Evolutionary conservation across 1,140 invertebrate species (phyloP).

Genomic region (Drosophila funebris): DNA sequence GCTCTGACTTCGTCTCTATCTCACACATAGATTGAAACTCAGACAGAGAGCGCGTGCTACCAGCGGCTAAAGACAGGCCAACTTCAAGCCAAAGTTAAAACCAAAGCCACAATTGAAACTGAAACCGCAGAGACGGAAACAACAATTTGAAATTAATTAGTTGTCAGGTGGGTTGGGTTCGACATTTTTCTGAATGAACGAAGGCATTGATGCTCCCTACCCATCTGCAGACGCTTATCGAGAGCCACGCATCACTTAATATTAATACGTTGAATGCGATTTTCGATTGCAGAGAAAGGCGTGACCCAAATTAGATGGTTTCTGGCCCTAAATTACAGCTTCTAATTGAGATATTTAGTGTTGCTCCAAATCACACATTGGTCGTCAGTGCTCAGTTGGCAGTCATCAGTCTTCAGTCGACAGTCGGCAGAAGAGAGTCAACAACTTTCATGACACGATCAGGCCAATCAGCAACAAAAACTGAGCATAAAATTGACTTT

Average conservation of each 20-base stretch:
- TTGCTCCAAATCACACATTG: conserved; percentile 72
- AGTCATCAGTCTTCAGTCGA: not conserved
- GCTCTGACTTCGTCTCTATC: not conserved
- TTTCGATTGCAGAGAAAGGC: conserved; percentile 64
- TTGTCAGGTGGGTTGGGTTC: conserved; percentile 70
- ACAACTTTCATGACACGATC: conserved; percentile 63
- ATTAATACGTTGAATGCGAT: conserved; percentile 52
- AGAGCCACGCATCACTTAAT: conserved; percentile 50
- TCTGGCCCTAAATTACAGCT: conserved; percentile 56
- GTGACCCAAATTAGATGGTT: conserved; percentile 67
- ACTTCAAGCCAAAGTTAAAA: not conserved
- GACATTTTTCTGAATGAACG: conserved; percentile 64
- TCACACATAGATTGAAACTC: not conserved
- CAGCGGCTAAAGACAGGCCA: conserved; percentile 5
- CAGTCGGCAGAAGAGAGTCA: not conserved
- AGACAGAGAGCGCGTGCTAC: conserved; percentile 31
- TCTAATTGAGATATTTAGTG: conserved; percentile 81
- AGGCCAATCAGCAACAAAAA: conserved; percentile 73
- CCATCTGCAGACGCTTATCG: conserved; percentile 32
- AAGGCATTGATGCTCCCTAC: not conserved
- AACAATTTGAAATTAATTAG: conserved; percentile 73
- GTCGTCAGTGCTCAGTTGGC: not conserved
- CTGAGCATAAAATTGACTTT: conserved; percentile 80
- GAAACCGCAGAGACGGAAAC: conserved; percentile 25
- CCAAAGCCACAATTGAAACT: conserved; percentile 22